These are phyloP conservation scores for Thaumetopoea pityocampa DNA, from an alignment of 1,140 invertebrate genomes.

Conservation along the genomic window DNA sequence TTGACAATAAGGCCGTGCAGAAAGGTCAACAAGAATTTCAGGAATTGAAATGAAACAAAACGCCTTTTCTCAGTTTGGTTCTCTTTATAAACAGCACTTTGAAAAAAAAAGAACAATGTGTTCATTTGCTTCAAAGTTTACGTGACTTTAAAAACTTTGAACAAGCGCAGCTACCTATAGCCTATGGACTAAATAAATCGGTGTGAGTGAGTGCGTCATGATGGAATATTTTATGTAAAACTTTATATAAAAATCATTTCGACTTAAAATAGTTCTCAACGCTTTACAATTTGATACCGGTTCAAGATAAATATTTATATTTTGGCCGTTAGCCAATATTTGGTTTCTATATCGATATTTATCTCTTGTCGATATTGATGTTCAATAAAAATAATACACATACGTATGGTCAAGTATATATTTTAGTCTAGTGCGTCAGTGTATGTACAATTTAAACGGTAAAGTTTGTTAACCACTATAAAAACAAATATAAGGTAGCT, in stretches of 20 bases:
- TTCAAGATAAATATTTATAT: constrained; percentile 10
- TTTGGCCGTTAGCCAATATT: constrained; percentile 22
- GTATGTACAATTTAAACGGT: too few species aligned
- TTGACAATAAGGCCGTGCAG: constrained; percentile 1
- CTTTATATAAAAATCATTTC: too few species aligned
- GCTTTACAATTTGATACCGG: constrained; percentile 4
- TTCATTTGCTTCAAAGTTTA: neutral
- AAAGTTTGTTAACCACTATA: too few species aligned
- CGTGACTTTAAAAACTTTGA: neutral
- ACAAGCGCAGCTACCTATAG: too few species aligned
- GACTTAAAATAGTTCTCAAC: constrained; percentile 7
- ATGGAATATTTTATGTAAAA: too few species aligned
- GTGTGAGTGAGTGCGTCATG: too few species aligned
- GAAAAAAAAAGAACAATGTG: neutral
- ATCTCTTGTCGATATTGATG: constrained; percentile 17
- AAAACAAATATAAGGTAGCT: too few species aligned
- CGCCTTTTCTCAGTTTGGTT: neutral
- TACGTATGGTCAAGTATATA: too few species aligned
- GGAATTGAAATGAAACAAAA: constrained; percentile 3
- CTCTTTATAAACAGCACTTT: constrained; percentile 2
- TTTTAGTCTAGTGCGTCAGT: too few species aligned
- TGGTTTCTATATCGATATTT: constrained; percentile 18
- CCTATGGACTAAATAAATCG: too few species aligned
- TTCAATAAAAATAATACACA: constrained; percentile 12
- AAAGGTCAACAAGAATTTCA: constrained; percentile 3